These are phyloP conservation scores for Antitype chi DNA, from an alignment of 2,888 invertebrate genomes.

Conservation along the genomic window DNA sequence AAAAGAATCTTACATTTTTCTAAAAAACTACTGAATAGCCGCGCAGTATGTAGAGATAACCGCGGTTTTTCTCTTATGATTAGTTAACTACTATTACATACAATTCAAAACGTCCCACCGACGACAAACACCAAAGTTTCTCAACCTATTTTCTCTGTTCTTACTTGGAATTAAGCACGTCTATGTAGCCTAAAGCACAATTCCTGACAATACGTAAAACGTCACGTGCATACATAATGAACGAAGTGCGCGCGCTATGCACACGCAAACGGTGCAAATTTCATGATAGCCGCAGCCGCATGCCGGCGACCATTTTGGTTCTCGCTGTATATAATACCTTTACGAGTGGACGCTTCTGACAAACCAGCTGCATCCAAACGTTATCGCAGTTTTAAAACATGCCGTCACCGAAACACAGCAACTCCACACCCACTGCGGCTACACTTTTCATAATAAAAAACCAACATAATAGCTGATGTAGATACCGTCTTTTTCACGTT, in stretches of 20 bases:
- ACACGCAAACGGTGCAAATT: slow-evolving; percentile 69
- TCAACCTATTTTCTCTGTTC: slow-evolving; percentile 17
- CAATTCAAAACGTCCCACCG: not conserved
- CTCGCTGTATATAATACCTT: slow-evolving; percentile 53
- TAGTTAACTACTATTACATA: not conserved
- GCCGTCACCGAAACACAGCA: slow-evolving; percentile 30
- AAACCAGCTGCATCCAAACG: slow-evolving; percentile 61
- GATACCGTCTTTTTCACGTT: slow-evolving; percentile 54
- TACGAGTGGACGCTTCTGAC: slow-evolving; percentile 61
- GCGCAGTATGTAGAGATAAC: not conserved
- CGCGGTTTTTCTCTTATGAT: not conserved
- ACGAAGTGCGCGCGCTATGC: slow-evolving; percentile 59
- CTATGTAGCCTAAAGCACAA: slow-evolving; percentile 54
- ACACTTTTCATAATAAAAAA: slow-evolving; percentile 48
- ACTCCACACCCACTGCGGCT: slow-evolving; percentile 8
- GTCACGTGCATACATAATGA: slow-evolving; percentile 64
- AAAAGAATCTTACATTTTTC: not conserved
- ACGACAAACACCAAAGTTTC: not conserved
- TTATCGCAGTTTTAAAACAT: slow-evolving; percentile 58
- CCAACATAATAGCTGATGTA: slow-evolving; percentile 49
- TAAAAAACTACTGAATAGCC: not conserved
- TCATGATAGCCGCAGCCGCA: slow-evolving; percentile 68
- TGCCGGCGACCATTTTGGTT: slow-evolving; percentile 50
- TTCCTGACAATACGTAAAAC: slow-evolving; percentile 60
- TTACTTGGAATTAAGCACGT: slow-evolving; percentile 39